These are phyloP conservation scores for Sebastes goodei DNA, from an alignment of 2,797 vertebrate species.

Conservation along the genomic window DNA sequence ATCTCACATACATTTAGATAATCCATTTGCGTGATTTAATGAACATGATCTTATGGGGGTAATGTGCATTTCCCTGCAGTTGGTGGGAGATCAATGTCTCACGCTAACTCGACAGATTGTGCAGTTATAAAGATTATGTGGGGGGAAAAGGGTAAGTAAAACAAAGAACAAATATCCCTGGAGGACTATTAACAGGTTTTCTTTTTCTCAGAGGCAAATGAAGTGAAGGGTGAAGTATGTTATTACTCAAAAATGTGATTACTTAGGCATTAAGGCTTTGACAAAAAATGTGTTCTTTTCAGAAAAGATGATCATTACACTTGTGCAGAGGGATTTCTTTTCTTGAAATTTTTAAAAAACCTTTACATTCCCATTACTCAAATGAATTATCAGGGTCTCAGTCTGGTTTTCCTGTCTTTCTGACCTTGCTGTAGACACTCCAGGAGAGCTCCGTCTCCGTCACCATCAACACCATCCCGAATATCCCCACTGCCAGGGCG, in stretches of 20 bases:
- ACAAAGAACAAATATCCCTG: not conserved
- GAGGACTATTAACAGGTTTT: not conserved
- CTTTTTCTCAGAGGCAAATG: not conserved
- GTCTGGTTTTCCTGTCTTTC: not conserved
- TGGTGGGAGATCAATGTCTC: not conserved
- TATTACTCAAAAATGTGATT: not conserved
- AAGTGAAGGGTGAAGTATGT: not conserved
- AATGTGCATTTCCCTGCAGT: conserved; percentile 10
- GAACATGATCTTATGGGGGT: conserved; percentile 10
- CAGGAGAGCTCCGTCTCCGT: conserved; percentile 95
- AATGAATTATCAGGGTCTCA: not conserved
- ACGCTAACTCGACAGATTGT: not conserved
- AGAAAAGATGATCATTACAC: not conserved
- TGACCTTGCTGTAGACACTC: conserved; percentile 95
- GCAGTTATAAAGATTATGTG: not conserved
- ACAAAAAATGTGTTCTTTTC: not conserved
- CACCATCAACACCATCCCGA: conserved; percentile 93
- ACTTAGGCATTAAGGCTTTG: not conserved
- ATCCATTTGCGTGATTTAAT: conserved; percentile 41
- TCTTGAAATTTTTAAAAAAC: not conserved
- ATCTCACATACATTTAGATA: conserved; percentile 39
- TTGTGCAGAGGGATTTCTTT: not conserved
- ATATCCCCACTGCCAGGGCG: conserved; percentile 90
- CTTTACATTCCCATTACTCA: not conserved
- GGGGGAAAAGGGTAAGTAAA: not conserved